Conservation (phyloP, 2,888 invertebrate genomes). For the Syrista parreyssii region DNA sequence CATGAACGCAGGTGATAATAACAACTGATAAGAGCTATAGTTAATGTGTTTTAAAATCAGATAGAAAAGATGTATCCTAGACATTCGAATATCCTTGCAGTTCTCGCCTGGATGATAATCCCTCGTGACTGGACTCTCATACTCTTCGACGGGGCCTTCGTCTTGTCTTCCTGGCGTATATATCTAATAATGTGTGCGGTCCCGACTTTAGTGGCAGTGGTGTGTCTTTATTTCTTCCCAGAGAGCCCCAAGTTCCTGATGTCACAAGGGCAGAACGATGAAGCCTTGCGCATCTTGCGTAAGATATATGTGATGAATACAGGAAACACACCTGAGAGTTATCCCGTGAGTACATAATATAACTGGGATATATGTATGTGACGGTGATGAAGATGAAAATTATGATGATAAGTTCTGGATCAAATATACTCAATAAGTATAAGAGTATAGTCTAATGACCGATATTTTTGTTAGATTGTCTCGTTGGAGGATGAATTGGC, state of each 20-base stretch:
- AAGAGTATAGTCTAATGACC: background rate
- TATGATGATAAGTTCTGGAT: background rate
- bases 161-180: constrained; percentile 68
- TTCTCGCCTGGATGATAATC: constrained; percentile 79
- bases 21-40: background rate
- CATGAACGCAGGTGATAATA: constrained; percentile 59
- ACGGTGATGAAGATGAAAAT: background rate
- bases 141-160: constrained; percentile 61
- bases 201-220: constrained; percentile 74
- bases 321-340: constrained; percentile 61
- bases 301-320: constrained; percentile 76
- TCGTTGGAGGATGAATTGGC: constrained; percentile 20
- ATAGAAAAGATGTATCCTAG: background rate
- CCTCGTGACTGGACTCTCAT: constrained; percentile 70
- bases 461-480: constrained; percentile 20
- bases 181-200: constrained; percentile 67
- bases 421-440: background rate
- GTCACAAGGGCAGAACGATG: constrained; percentile 74
- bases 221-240: constrained; percentile 68
- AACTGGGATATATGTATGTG: background rate
- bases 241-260: constrained; percentile 86
- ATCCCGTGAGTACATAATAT: constrained; percentile 17
- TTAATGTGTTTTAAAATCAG: background rate
- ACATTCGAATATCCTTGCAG: constrained; percentile 44
- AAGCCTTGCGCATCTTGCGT: constrained; percentile 74